Percentiles rank a stretch among this genome's conserved stretches.
These are phyloP conservation scores for Emesis russula DNA, from an alignment of 2,888 invertebrate genomes.

Conservation along the genomic window DNA sequence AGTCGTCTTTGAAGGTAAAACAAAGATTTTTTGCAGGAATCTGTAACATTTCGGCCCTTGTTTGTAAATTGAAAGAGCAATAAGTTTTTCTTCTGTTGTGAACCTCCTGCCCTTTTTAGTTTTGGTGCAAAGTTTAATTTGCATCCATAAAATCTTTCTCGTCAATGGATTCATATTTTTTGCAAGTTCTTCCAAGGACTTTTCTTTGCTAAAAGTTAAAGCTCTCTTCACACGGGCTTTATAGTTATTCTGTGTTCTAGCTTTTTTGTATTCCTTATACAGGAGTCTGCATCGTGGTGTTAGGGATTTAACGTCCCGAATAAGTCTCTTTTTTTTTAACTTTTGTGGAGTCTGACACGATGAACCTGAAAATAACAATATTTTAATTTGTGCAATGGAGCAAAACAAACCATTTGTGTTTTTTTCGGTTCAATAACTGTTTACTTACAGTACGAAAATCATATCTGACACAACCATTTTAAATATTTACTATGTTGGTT, in stretches of 20 bases:
- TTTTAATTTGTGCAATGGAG: no score
- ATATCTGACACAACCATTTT: no score
- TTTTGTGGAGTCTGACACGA: no score
- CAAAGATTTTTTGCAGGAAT: slow-evolving; percentile 1
- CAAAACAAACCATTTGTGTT: no score
- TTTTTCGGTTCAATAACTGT: no score
- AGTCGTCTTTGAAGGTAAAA: slow-evolving; percentile 3
- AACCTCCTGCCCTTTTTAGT: slow-evolving; percentile 22
- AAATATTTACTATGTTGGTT: no score
- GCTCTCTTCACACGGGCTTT: slow-evolving; percentile 9
- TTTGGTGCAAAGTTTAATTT: slow-evolving; percentile 17
- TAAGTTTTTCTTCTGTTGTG: slow-evolving; percentile 21
- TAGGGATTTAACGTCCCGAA: background rate
- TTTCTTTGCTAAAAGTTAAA: slow-evolving; percentile 3
- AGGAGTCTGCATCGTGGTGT: slow-evolving; percentile 10
- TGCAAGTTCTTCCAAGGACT: slow-evolving; percentile 21
- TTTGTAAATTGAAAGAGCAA: slow-evolving; percentile 8
- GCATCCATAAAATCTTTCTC: slow-evolving; percentile 9
- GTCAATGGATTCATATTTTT: slow-evolving; percentile 7
- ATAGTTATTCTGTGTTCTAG: slow-evolving; percentile 2
- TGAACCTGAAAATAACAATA: no score
- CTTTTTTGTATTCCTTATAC: slow-evolving; percentile 27
- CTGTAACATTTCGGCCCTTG: slow-evolving; percentile 11
- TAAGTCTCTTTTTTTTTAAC: no score
- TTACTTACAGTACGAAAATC: no score